Base-by-base conservation (phyloP, 2,113 vertebrate species). In the Petromus typicus region DNA sequence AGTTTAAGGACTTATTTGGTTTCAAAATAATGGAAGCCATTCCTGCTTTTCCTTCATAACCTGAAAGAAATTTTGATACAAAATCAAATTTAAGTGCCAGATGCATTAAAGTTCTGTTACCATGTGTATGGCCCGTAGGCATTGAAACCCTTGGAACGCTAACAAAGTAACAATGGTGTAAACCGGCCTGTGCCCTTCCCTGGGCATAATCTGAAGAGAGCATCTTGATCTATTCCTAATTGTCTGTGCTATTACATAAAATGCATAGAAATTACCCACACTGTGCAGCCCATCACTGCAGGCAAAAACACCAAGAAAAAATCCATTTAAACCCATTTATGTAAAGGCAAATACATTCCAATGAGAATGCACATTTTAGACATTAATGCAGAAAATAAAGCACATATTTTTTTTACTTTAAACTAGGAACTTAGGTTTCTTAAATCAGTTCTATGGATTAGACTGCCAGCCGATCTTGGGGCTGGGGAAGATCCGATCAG, bases 1-100 rank as follows among this genome's bases (percentile, higher is more conserved):
- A 98, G 89, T 99, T 98, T 94, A 99, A 98, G 8, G 57, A 86
- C 16, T 78, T 96, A n/a, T 97, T 98, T 22, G 98, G 98, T 95
- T 99, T 99, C 69, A 99, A 71, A 84, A 99, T 99, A 89, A 99
- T 61, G 66, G 99, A 98, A 4, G 98, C 99, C 99, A 99, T 99
- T 88, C 99, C 99, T 23, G 98, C 98, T 98, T 99, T 99, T 86
- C 99, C 99, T 98, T 99, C 99, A 63, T 99, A 98, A 81, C 97
- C 99, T 99, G 96, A 54, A 51, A 90, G 90, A 64, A 96, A 66
- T 37, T 86, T 93, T 71, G 32, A 88, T 94, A 81, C 5, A 93
- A 20, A 91, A 67, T 78, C 27, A 85, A 61, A 80, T 78, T 76
- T 71, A 67, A 89, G 18, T 27, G 27, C 23, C 45, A 79, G 43